Conservation (phyloP, 2,113 vertebrate genomes). For the Barnardius zonarius region DNA sequence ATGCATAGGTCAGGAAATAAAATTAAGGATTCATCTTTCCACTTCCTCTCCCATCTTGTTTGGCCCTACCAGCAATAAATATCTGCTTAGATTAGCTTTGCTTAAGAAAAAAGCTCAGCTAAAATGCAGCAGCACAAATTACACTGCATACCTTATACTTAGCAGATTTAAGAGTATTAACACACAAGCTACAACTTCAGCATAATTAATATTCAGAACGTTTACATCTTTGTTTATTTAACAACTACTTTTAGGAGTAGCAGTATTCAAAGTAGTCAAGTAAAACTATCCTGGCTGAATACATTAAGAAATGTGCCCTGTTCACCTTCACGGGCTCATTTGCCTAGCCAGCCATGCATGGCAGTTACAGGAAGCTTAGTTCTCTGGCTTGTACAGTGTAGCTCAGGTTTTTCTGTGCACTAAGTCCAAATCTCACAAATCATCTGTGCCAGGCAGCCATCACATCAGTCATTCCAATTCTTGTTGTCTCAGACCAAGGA, state of each 20-base stretch:
- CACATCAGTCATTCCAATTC: background rate
- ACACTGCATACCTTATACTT: background rate
- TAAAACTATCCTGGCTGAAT: background rate
- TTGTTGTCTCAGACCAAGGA: background rate
- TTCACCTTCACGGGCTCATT: background rate
- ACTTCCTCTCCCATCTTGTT: background rate
- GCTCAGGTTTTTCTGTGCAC: background rate
- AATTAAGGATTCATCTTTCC: background rate
- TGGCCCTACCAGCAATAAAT: background rate
- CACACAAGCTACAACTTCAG: background rate
- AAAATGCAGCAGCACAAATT: background rate
- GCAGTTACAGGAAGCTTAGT: background rate
- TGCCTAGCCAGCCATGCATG: background rate
- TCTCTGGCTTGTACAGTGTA: background rate
- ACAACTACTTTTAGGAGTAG: background rate
- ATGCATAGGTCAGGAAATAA: background rate
- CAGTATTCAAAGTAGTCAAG: background rate
- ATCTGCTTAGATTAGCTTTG: background rate
- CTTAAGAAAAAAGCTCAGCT: background rate
- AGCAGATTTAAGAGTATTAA: background rate
- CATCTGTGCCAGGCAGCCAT: background rate
- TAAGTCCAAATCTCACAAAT: background rate
- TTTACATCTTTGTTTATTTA: background rate
- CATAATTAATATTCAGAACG: background rate
- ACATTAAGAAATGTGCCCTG: background rate